Conservation (phyloP, 2,888 invertebrate species). For the Xestia sexstrigata region DNA sequence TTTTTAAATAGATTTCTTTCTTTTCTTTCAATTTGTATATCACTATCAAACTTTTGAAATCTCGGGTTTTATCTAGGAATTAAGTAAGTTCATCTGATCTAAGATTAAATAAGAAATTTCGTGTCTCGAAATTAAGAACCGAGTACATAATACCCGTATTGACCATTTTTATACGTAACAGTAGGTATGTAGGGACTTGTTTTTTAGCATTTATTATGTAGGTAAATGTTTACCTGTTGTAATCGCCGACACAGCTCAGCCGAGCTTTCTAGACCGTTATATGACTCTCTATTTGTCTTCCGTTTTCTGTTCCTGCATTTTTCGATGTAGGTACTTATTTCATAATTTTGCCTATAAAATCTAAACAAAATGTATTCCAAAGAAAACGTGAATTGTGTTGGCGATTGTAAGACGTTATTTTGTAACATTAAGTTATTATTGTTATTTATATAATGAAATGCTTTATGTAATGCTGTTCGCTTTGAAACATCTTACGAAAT, state of each 20-base stretch:
- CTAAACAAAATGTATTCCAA: slow-evolving; percentile 3
- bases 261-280: not conserved
- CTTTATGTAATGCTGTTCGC: slow-evolving; percentile 27
- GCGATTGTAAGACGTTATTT: slow-evolving; percentile 26
- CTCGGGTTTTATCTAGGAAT: not conserved
- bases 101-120: not conserved
- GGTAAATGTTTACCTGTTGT: slow-evolving; percentile 16
- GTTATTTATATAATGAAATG: slow-evolving; percentile 38
- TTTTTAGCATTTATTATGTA: slow-evolving; percentile 35
- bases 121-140: slow-evolving; percentile 2
- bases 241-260: slow-evolving; percentile 24
- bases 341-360: not conserved
- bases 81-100: not conserved
- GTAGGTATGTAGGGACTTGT: slow-evolving; percentile 17
- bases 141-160: slow-evolving; percentile 23
- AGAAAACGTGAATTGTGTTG: slow-evolving; percentile 33
- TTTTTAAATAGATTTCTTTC: not conserved
- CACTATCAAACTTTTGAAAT: not conserved
- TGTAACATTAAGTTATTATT: slow-evolving; percentile 46
- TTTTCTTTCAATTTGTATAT: not conserved
- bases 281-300: not conserved
- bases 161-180: slow-evolving; percentile 27
- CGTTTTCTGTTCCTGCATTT: not conserved
- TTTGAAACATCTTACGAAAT: slow-evolving; percentile 27
- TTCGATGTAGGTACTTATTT: not conserved